Evolutionary conservation across 2,888 invertebrate species (phyloP).

Genomic region (Dastarcus helophoroides): DNA sequence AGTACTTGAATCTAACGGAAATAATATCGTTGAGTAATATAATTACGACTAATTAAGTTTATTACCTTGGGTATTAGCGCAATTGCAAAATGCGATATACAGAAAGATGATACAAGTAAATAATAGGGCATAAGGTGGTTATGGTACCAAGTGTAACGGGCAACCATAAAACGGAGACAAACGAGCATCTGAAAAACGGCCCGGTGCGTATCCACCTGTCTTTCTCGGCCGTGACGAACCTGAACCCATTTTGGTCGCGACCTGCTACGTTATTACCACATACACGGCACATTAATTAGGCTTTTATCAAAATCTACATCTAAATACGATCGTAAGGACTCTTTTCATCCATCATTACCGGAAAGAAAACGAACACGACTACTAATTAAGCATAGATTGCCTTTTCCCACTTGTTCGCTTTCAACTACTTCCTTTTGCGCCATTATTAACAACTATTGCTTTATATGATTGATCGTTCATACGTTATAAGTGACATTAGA

Average conservation of each 20-base stretch:
- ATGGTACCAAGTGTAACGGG: too few species aligned
- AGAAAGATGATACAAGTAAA: too few species aligned
- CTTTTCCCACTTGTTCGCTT: slow-evolving; percentile 1
- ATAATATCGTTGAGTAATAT: too few species aligned
- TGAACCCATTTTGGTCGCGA: slow-evolving; percentile 14
- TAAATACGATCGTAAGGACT: slow-evolving; percentile 20
- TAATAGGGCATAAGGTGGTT: too few species aligned
- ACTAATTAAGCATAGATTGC: slow-evolving; percentile 11
- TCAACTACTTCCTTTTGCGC: slow-evolving; percentile 3
- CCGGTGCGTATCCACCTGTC: slow-evolving; percentile 23
- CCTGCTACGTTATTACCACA: slow-evolving; percentile 18
- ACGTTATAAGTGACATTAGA: too few species aligned
- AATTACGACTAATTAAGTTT: too few species aligned
- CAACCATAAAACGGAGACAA: slow-evolving; percentile 8
- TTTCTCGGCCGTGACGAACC: slow-evolving; percentile 19
- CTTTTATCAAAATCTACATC: slow-evolving; percentile 19
- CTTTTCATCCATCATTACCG: slow-evolving; percentile 25
- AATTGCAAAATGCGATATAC: too few species aligned
- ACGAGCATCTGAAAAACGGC: slow-evolving; percentile 14
- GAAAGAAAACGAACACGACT: slow-evolving; percentile 23
- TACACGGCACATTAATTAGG: slow-evolving; percentile 24
- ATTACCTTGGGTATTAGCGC: too few species aligned
- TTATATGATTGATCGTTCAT: too few species aligned
- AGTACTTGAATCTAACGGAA: too few species aligned
- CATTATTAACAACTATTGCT: too few species aligned